These are phyloP conservation scores for Diadophis punctatus DNA, from an alignment of 2,113 vertebrate genomes.

Conservation along the genomic window DNA sequence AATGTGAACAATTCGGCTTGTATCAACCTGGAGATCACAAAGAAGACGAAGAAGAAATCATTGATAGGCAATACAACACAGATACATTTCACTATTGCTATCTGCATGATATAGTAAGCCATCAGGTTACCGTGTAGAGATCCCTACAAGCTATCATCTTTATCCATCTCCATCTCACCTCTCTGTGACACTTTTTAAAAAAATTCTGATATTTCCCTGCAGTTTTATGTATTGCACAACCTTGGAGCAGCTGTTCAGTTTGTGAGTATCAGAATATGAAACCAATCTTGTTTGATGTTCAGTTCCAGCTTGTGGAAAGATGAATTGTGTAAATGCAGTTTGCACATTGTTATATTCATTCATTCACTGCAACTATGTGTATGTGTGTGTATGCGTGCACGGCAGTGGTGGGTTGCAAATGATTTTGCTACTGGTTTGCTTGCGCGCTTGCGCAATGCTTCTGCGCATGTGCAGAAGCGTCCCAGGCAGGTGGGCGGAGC, in stretches of 20 bases:
- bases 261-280: not conserved
- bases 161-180: not conserved
- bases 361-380: not conserved
- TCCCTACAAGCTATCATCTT: not conserved
- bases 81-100: no score
- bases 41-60: not conserved
- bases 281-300: not conserved
- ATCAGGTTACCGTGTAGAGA: not conserved
- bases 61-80: not conserved
- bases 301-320: not conserved
- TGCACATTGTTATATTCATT: not conserved
- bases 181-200: no score
- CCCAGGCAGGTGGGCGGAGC: no score
- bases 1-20: conserved; percentile 84
- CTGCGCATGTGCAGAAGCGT: no score
- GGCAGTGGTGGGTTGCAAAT: no score
- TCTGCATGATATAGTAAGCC: not conserved
- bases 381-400: fast-evolving
- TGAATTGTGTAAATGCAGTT: not conserved
- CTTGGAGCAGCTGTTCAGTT: not conserved
- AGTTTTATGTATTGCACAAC: not conserved
- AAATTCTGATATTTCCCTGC: not conserved
- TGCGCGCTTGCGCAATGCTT: no score
- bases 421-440: no score
- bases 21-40: conserved; percentile 69